Conservation (phyloP, 1,140 invertebrate species). For the Euborellia annulipes region DNA sequence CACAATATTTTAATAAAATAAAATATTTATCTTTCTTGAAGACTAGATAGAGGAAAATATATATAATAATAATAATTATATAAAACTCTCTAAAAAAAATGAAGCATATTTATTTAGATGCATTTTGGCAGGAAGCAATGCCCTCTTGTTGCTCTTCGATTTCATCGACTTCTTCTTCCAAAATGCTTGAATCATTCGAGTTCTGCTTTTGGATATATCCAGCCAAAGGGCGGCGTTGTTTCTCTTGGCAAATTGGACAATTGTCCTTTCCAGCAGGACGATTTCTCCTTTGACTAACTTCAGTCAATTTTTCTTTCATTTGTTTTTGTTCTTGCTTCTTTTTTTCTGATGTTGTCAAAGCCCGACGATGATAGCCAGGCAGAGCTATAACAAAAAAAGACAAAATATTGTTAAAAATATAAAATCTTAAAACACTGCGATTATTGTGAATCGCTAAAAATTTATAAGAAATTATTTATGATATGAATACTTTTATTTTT, state of each 20-base stretch:
- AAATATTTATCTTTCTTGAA: conserved; percentile 1
- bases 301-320: conserved; percentile 10
- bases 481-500: no score
- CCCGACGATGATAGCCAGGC: conserved; percentile 12
- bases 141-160: conserved; percentile 23
- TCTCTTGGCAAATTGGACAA: conserved; percentile 38
- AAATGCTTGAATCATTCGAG: conserved; percentile 30
- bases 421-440: no score
- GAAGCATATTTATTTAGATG: conserved; percentile 4
- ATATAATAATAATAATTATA: no score
- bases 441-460: no score
- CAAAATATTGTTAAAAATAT: no score
- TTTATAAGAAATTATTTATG: no score
- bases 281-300: no score
- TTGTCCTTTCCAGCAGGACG: conserved; percentile 21
- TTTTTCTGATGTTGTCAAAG: not conserved
- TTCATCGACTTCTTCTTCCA: conserved; percentile 30
- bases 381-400: no score
- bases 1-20: no score
- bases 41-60: no score
- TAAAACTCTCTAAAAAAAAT: no score
- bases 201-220: conserved; percentile 35
- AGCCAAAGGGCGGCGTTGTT: conserved; percentile 33
- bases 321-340: conserved; percentile 12
- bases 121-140: conserved; percentile 2